These are phyloP conservation scores for Myotis yumanensis DNA, from an alignment of 2,113 vertebrate species.

Conservation along the genomic window DNA sequence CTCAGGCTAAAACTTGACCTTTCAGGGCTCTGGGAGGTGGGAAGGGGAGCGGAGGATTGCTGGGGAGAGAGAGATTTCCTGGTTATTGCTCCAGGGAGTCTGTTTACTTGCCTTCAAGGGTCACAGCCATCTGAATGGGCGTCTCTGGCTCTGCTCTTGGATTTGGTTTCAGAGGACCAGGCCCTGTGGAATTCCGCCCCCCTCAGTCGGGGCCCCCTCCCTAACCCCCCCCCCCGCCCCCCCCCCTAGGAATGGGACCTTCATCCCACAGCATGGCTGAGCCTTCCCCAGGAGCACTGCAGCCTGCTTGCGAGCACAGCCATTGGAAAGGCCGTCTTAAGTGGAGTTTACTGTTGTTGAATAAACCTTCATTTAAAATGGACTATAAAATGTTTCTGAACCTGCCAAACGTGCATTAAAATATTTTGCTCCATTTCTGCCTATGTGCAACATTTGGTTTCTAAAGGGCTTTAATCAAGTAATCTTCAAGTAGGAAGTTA, in stretches of 20 bases:
- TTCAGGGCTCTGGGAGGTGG: constrained; percentile 44
- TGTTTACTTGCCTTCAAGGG: constrained; percentile 77
- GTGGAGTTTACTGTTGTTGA: constrained; percentile 80
- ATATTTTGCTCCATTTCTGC: constrained; percentile 86
- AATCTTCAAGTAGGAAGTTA: constrained; percentile 94
- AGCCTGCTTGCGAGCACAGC: constrained; percentile 60
- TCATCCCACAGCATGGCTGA: background rate
- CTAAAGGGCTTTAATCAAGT: constrained; percentile 87
- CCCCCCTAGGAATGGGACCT: background rate
- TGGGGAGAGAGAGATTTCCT: constrained; percentile 50
- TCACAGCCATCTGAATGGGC: constrained; percentile 59
- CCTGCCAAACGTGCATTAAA: constrained; percentile 84
- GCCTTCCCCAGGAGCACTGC: constrained; percentile 18
- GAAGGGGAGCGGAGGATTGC: constrained; percentile 37
- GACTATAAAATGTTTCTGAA: constrained; percentile 83
- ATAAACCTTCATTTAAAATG: constrained; percentile 85
- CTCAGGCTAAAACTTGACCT: constrained; percentile 72
- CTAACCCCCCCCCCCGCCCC: rapidly evolving
- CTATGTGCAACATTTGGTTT: constrained; percentile 86
- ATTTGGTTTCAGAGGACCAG: constrained; percentile 69
- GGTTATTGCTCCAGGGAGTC: constrained; percentile 69
- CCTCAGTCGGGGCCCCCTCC: too few relatives aligned
- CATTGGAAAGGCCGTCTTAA: constrained; percentile 77
- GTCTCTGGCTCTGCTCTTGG: constrained; percentile 52
- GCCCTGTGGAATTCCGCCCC: background rate